phyloP scores from a whole-genome alignment of 2,113 vertebrate species.

The Coptodon bakossiorum region DNA sequence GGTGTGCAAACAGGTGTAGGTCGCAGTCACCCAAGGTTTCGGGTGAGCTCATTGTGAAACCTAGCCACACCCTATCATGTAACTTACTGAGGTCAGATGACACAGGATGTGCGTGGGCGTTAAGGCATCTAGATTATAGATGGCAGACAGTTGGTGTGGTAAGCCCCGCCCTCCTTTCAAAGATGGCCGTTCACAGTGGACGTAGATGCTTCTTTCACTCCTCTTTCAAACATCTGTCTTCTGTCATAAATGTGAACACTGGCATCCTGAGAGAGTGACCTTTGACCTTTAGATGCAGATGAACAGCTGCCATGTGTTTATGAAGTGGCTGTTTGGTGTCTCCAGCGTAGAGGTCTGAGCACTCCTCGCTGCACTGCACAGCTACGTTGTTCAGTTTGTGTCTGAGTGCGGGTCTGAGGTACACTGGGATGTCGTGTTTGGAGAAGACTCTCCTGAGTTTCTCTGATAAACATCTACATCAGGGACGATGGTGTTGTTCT shows the following conservation, averaged over 20 bases:
- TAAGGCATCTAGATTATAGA: not conserved
- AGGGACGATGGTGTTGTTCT: not conserved
- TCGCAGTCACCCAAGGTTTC: fast-evolving
- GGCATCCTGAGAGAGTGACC: not conserved
- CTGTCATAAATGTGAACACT: not conserved
- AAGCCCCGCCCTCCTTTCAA: not conserved
- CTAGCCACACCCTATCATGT: not conserved
- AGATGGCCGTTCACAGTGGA: not conserved
- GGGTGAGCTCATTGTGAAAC: not conserved
- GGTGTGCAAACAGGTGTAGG: not conserved
- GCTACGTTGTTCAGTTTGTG: not conserved
- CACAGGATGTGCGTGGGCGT: fast-evolving
- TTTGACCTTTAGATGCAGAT: not conserved
- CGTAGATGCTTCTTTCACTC: not conserved
- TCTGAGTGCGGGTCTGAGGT: too few species aligned
- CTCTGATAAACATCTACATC: not conserved
- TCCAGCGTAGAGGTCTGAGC: not conserved
- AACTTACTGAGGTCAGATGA: not conserved
- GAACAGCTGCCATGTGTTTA: not conserved
- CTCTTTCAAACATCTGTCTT: not conserved
- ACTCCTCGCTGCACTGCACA: not conserved
- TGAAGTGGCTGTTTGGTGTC: not conserved
- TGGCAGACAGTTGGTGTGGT: not conserved
- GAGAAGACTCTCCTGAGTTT: not conserved
- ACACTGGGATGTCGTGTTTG: not conserved